Conservation (phyloP, 1,140 invertebrate species). For the Microplitis mediator region DNA sequence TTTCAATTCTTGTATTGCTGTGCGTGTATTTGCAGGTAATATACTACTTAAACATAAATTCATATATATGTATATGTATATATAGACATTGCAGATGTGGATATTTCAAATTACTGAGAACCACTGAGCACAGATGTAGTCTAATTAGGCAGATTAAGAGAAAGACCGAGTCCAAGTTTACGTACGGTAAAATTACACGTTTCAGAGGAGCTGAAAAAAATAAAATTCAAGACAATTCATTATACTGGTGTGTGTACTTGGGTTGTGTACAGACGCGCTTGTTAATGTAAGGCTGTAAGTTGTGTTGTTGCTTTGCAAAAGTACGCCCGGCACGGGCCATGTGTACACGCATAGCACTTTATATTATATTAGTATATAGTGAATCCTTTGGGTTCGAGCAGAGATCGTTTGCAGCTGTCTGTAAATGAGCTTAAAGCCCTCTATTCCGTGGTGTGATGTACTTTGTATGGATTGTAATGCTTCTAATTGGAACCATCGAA, state of each 20-base stretch:
- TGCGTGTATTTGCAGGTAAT: too few relatives aligned
- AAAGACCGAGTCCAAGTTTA: not conserved
- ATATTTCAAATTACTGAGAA: conserved; percentile 39
- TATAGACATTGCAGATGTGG: not conserved
- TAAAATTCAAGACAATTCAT: conserved; percentile 17
- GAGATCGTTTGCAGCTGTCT: not conserved
- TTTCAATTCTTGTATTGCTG: not conserved
- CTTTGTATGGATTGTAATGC: too few relatives aligned
- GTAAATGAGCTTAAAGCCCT: too few relatives aligned
- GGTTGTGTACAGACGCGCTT: not conserved
- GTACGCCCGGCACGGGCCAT: not conserved
- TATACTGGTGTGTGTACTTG: conserved; percentile 23
- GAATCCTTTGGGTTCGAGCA: not conserved
- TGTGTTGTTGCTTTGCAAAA: not conserved
- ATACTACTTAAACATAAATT: not conserved
- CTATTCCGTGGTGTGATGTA: too few relatives aligned
- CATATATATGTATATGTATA: not conserved
- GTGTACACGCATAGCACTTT: conserved; percentile 23
- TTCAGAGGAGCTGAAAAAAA: conserved; percentile 40
- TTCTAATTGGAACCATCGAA: too few relatives aligned
- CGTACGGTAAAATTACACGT: conserved; percentile 53
- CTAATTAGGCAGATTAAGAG: conserved; percentile 53
- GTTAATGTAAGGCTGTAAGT: not conserved
- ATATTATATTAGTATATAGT: conserved; percentile 19
- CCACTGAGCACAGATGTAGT: conserved; percentile 57